Evolutionary conservation across 2,797 vertebrate species (phyloP), one percentile per base, ranked within the genome.

Genomic region (Halcyon smyrnensis): DNA sequence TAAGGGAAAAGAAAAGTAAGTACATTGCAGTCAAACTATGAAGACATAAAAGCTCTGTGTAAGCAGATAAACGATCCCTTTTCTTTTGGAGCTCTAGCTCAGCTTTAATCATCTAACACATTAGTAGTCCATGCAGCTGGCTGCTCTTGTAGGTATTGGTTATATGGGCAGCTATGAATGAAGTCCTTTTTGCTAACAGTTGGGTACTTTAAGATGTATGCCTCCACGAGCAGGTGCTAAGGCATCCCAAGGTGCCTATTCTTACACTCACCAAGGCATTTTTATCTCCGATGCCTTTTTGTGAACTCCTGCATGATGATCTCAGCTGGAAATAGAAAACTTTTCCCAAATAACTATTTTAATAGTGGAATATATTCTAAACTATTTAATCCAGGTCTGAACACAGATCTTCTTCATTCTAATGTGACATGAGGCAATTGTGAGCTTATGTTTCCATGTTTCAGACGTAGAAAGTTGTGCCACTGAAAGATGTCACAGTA

Each of bases 261-360:
- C 56, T 75, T 59, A 71, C 14, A 79, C 14, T 75, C 27, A 59
- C 2, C n/a, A 63, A 34, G 65, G 36, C 28, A 25, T 39, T 71
- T 67, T 85, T 92, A 82, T 30, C 32, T 59, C 18, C 7, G 4
- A 36, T 3, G 8, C 64, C 45, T 78, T 89, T 62, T 70, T 87
- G 51, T 83, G 77, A 79, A 78, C 81, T 15, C 43, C 15, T 68
- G 27, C 15, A 68, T 74, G 19, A 13, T 84, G 56, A 91, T 77
- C 67, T 63, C 70, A 91, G 59, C 25, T 76, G 54, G 57, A 96
- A 95, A 64, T 4, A 80, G 24, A 94, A 93, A 96, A 84, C 37
- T 15, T 75, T 82, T 74, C 37, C 57, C 12, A 8, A 90, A 87
- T 37, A 95, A 90, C n/a, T 41, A 30, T 59, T 90, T 51, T 76